phyloP scores from a whole-genome alignment of 2,113 vertebrate species.

The Fulmarus glacialis region DNA sequence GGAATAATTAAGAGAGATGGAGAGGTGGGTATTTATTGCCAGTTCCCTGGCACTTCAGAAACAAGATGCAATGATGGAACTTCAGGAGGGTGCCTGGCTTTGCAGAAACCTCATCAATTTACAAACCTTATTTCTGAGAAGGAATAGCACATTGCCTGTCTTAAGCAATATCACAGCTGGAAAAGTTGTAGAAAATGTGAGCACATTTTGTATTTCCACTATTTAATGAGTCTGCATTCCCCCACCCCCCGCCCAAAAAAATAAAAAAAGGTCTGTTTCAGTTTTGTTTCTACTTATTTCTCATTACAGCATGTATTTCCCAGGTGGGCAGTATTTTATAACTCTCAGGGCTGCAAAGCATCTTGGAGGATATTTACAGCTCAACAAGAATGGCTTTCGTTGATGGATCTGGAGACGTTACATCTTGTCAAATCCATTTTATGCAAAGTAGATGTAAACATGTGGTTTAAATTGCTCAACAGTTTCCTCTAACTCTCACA shows the following conservation, averaged over 20 bases:
- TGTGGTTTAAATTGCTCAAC: conserved; percentile 63
- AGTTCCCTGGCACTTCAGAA: not conserved
- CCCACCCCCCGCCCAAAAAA: not conserved
- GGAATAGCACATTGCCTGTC: not conserved
- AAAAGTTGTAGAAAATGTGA: not conserved
- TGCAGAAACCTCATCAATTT: not conserved
- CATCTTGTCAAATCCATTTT: conserved; percentile 35
- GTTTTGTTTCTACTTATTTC: conserved; percentile 11
- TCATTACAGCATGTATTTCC: not conserved
- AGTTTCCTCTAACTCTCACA: conserved; percentile 41
- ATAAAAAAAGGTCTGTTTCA: not conserved
- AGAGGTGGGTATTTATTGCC: not conserved
- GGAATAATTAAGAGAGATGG: not conserved
- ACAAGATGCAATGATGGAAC: not conserved
- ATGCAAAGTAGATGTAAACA: conserved; percentile 61
- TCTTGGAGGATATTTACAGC: conserved; percentile 22
- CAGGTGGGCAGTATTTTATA: conserved; percentile 5
- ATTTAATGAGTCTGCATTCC: not conserved
- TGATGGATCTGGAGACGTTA: conserved; percentile 34
- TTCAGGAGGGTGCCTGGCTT: not conserved
- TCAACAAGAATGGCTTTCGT: not conserved
- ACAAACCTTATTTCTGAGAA: not conserved
- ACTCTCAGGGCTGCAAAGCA: not conserved
- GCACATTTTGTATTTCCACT: not conserved
- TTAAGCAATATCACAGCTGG: not conserved